phyloP scores from a whole-genome alignment of 2,888 invertebrate genomes.

The Hipparchia semele region DNA sequence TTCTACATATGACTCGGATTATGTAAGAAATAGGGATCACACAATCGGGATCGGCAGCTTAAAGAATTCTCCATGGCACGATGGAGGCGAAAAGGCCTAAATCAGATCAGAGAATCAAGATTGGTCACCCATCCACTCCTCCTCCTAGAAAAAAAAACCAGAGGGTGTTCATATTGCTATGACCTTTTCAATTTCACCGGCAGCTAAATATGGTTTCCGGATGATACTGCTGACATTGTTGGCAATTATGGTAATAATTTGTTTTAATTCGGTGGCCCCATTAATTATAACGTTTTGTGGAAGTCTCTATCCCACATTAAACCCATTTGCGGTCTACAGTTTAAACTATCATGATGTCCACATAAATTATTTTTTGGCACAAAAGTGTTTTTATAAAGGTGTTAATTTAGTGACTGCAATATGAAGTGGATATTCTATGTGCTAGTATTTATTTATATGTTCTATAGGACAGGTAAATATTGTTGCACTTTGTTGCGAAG shows the following conservation, averaged over 20 bases:
- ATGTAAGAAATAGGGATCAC: no score
- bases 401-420: constrained; percentile 26
- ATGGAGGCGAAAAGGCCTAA: no score
- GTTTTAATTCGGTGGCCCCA: constrained; percentile 47
- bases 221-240: constrained; percentile 42
- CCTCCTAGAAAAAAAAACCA: no score
- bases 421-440: constrained; percentile 71
- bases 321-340: constrained; percentile 45
- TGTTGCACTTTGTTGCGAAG: neutral
- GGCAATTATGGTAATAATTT: constrained; percentile 42
- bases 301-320: constrained; percentile 37
- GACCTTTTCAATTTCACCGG: constrained; percentile 42
- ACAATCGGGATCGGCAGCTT: no score
- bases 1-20: no score
- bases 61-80: no score
- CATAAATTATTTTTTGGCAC: constrained; percentile 2
- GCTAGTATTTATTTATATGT: constrained; percentile 62
- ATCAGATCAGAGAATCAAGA: no score
- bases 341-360: constrained; percentile 38
- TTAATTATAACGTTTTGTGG: constrained; percentile 46
- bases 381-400: constrained; percentile 20
- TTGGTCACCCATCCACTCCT: no score
- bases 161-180: neutral
- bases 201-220: constrained; percentile 38
- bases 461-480: constrained; percentile 60